Evolutionary conservation across 2,113 vertebrate species (phyloP).

Genomic region (Psophia crepitans): DNA sequence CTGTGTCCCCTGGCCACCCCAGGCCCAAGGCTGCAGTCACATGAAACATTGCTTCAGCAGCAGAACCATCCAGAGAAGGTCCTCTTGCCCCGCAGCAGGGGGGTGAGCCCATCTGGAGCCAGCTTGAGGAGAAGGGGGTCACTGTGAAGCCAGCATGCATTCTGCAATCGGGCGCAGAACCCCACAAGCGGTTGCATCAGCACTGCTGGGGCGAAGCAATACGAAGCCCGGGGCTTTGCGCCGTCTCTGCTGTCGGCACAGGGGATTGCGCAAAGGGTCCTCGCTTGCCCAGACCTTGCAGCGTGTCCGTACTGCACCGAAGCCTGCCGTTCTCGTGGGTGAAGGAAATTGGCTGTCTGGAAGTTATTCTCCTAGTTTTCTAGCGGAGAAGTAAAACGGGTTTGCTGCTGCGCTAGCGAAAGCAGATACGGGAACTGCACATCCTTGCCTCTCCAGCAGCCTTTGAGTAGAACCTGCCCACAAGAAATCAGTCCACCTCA

Average conservation of each 20-base stretch:
- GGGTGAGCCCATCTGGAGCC: not conserved
- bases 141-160: fast-evolving
- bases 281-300: not conserved
- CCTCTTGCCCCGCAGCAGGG: not conserved
- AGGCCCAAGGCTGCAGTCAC: not conserved
- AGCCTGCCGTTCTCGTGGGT: not conserved
- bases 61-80: not conserved
- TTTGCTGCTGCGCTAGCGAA: not conserved
- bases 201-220: fast-evolving
- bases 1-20: too few relatives aligned
- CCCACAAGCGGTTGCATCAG: fast-evolving
- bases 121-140: not conserved
- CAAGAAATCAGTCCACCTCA: not conserved
- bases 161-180: not conserved
- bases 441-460: not conserved
- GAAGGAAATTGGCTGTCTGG: not conserved
- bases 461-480: not conserved
- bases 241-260: not conserved
- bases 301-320: fast-evolving
- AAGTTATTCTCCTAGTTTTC: not conserved
- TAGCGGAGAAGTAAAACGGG: fast-evolving
- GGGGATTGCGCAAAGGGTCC: not conserved
- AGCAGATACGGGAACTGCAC: fast-evolving
- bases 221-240: fast-evolving
- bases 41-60: not conserved